Percentiles rank a stretch among this genome's conserved stretches.
Conservation (phyloP, 2,113 vertebrate species). For the Apodemus speciosus region DNA sequence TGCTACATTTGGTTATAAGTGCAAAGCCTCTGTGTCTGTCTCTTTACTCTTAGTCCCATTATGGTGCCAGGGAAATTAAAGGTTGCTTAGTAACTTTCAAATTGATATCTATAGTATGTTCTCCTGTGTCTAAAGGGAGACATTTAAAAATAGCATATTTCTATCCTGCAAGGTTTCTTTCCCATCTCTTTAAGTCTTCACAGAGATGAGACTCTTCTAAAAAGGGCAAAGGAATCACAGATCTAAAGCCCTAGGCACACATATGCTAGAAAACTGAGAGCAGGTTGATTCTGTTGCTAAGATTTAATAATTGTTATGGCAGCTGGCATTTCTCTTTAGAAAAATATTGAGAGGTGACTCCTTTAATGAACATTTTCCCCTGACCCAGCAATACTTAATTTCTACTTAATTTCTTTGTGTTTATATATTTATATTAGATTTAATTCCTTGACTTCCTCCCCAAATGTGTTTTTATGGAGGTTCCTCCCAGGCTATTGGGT, state of each 20-base stretch:
- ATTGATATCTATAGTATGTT: not conserved
- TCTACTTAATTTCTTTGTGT: slow-evolving; percentile 69
- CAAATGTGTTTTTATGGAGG: not conserved
- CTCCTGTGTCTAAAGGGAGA: not conserved
- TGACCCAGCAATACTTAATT: slow-evolving; percentile 59
- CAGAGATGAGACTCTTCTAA: slow-evolving; percentile 15
- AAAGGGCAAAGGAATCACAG: not conserved
- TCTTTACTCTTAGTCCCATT: not conserved
- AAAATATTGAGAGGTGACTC: slow-evolving; percentile 63
- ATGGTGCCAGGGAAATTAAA: not conserved
- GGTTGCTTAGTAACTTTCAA: not conserved
- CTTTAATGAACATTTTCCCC: slow-evolving; percentile 65
- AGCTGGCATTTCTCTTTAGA: slow-evolving; percentile 55
- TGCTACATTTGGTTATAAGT: not conserved
- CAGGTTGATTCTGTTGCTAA: slow-evolving; percentile 63
- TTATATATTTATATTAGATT: slow-evolving; percentile 54
- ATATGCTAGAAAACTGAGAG: slow-evolving; percentile 43
- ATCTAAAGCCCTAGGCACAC: slow-evolving; percentile 6
- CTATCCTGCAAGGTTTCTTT: not conserved
- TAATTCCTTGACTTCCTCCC: slow-evolving; percentile 54
- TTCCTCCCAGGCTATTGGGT: not conserved
- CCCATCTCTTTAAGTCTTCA: slow-evolving; percentile 24
- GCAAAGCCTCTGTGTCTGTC: not conserved
- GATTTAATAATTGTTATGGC: slow-evolving; percentile 69
- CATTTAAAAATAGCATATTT: slow-evolving; percentile 40